phyloP scores from a whole-genome alignment of 2,113 vertebrate genomes.

The Lepisosteus oculatus region DNA sequence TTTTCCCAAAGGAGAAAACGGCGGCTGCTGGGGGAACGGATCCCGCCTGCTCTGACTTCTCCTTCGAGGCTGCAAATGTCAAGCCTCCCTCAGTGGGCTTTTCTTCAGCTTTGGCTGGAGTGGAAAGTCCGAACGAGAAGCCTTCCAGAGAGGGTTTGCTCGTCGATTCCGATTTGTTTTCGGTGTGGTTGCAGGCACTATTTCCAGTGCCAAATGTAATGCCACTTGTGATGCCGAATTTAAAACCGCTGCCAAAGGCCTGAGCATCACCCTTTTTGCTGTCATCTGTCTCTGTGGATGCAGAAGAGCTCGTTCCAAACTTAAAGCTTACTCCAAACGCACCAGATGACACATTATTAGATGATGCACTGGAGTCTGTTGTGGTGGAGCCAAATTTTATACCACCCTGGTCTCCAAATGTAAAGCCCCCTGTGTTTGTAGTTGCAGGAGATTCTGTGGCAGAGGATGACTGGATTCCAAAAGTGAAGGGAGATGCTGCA shows the following conservation, averaged over 20 bases:
- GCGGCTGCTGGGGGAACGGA: conserved; percentile 36
- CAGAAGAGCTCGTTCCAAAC: conserved; percentile 62
- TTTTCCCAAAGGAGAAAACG: conserved; percentile 64
- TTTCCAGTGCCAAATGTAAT: conserved; percentile 61
- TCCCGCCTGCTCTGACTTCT: conserved; percentile 50
- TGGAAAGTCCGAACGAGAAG: conserved; percentile 71
- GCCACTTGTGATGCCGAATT: conserved; percentile 58
- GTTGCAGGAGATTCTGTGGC: conserved; percentile 59
- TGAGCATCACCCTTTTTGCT: conserved; percentile 66
- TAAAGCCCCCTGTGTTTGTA: conserved; percentile 65
- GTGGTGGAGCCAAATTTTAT: conserved; percentile 61
- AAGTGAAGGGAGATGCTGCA: conserved; percentile 60
- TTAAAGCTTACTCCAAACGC: conserved; percentile 64
- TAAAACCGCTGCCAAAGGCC: conserved; percentile 62
- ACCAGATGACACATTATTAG: conserved; percentile 37
- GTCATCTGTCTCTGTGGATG: conserved; percentile 58
- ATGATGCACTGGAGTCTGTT: conserved; percentile 50
- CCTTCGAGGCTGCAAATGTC: conserved; percentile 59
- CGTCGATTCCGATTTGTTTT: conserved; percentile 58
- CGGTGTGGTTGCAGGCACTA: conserved; percentile 55
- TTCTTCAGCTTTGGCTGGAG: conserved; percentile 58
- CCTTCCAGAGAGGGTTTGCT: conserved; percentile 46
- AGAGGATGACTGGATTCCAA: conserved; percentile 55
- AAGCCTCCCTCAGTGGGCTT: conserved; percentile 56
- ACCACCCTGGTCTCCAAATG: conserved; percentile 72